Conservation (phyloP, 2,888 invertebrate species). For the Dryococelus australis region DNA sequence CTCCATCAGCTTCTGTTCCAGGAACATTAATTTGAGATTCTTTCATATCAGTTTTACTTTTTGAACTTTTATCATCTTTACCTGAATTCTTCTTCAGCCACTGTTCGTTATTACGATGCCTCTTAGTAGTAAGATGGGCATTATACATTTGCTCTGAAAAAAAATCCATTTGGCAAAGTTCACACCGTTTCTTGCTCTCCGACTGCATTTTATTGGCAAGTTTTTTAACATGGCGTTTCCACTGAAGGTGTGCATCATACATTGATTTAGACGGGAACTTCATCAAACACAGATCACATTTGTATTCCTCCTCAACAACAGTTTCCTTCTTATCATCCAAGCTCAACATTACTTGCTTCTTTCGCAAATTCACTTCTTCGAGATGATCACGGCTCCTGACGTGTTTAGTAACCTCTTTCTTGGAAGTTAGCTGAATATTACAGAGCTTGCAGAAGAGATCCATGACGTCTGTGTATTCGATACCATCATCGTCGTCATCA, state of each 20-base stretch:
- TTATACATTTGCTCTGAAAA: neutral
- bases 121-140: neutral
- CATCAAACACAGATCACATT: constrained; percentile 16
- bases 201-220: neutral
- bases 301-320: neutral
- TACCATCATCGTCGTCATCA: neutral
- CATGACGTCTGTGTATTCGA: neutral
- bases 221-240: constrained; percentile 1
- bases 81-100: neutral
- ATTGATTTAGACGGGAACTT: neutral
- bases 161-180: constrained; percentile 8
- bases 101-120: neutral
- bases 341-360: neutral
- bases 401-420: neutral
- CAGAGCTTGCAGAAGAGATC: neutral
- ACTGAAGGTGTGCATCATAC: constrained; percentile 7
- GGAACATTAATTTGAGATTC: neutral
- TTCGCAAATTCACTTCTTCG: neutral
- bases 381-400: neutral
- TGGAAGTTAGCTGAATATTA: neutral
- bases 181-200: neutral
- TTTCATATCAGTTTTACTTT: neutral
- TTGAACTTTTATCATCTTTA: neutral
- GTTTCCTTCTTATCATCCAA: neutral
- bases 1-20: neutral